Evolutionary conservation across 2,113 vertebrate species (phyloP), one percentile per base, ranked within the genome.

Genomic region (Melozone crissalis): DNA sequence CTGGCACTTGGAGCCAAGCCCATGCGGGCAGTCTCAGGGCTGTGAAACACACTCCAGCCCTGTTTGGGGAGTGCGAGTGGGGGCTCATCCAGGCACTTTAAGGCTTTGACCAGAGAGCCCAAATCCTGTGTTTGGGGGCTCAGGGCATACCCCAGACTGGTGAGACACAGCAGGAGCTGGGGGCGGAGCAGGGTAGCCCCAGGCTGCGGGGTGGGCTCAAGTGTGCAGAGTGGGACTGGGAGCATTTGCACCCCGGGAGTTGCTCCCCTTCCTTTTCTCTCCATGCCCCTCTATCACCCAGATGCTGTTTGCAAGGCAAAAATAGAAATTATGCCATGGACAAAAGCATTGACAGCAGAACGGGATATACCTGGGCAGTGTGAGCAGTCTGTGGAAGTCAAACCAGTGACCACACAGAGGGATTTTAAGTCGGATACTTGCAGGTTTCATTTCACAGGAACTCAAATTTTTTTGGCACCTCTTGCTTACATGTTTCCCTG

Each of bases 401-500:
- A 94, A 96, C 94, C 65, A 30, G 67, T 10, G 33, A 74, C 74
- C 58, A 83, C 75, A 82, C 55, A 57, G 86, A 83, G 94, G 13
- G 72, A 96, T 94, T 95, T 82, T 90, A 97, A 95, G 97, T 92
- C 80, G 96, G 98, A 99, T 99, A 99, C 98, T 98, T 99, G 98
- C 98, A 98, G 98, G 97, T 98, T 98, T 98, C 93, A 98, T 97
- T 98, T 98, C 98, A 98, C 98, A 98, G 98, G 95, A 99, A 97
- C 96, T 98, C 95, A 82, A 94, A 79, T 91, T 6, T 99, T 98
- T 99, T 97, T 98, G 98, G 98, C 98, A 98, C 96, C 98, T 98
- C 98, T 99, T 99, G 98, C 98, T 99, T 98, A 98, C 98, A 93
- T 98, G 97, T 96, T 99, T 99, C 68, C 99, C 99, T 99, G 98